phyloP scores from a whole-genome alignment of 2,797 vertebrate genomes.

The Macropodus opercularis region DNA sequence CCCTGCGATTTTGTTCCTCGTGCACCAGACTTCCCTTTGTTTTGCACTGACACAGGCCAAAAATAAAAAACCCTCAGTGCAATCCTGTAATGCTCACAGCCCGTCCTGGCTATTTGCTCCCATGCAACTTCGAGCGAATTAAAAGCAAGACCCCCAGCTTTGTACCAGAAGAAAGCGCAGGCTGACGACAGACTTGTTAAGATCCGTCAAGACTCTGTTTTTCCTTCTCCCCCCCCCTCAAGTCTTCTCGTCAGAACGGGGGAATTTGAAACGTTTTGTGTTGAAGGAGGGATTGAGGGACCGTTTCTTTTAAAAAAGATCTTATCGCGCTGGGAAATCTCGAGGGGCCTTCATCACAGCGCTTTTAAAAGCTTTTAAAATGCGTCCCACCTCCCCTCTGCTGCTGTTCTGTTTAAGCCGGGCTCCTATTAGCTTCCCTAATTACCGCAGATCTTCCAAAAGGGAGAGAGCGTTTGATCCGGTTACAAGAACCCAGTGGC shows the following conservation, averaged over 20 bases:
- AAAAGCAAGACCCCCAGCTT: slow-evolving; percentile 35
- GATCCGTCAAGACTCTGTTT: slow-evolving; percentile 38
- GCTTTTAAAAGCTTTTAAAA: slow-evolving; percentile 43
- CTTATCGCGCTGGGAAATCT: slow-evolving; percentile 42
- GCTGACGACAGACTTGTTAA: slow-evolving; percentile 55
- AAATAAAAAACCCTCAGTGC: slow-evolving; percentile 29
- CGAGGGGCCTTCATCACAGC: slow-evolving; percentile 32
- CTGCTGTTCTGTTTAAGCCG: slow-evolving; percentile 26
- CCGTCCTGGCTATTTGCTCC: slow-evolving; percentile 19
- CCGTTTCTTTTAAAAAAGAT: slow-evolving; percentile 36
- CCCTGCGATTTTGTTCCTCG: slow-evolving; percentile 33
- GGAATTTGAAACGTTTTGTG: slow-evolving; percentile 42
- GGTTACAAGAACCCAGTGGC: slow-evolving; percentile 60
- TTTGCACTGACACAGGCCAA: slow-evolving; percentile 31
- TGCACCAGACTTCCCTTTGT: slow-evolving; percentile 47
- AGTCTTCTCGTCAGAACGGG: slow-evolving; percentile 24
- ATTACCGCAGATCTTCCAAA: slow-evolving; percentile 49
- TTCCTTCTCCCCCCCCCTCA: slow-evolving; percentile 24
- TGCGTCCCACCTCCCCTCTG: slow-evolving; percentile 17
- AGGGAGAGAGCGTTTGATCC: slow-evolving; percentile 29
- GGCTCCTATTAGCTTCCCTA: slow-evolving; percentile 54
- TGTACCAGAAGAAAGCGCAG: slow-evolving; percentile 26
- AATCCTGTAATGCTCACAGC: slow-evolving; percentile 13
- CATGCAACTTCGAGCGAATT: slow-evolving; percentile 43
- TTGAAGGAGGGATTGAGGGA: slow-evolving; percentile 3